Conservation (phyloP, 2,113 vertebrate genomes). For the Lonchura striata region DNA sequence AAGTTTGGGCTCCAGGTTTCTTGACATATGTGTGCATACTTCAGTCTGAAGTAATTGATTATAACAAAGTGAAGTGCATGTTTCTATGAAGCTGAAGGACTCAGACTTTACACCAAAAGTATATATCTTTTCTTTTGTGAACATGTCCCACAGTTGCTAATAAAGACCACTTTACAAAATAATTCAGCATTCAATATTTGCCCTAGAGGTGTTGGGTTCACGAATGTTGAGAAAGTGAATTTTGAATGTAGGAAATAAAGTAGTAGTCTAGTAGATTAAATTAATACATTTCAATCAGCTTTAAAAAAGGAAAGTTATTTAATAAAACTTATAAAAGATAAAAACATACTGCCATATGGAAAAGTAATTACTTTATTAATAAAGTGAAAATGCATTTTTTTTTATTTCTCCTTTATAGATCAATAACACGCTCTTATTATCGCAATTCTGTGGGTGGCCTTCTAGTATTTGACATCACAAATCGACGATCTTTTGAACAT, state of each 20-base stretch:
- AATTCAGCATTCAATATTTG: not conserved
- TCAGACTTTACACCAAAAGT: not conserved
- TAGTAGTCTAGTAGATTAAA: not conserved
- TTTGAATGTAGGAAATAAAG: not conserved
- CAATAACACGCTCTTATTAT: slow-evolving; percentile 83
- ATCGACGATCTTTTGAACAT: slow-evolving; percentile 80
- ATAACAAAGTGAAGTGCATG: not conserved
- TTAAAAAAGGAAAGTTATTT: not conserved
- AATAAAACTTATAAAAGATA: not conserved
- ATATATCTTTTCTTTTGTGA: not conserved
- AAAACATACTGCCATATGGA: not conserved
- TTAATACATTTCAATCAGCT: not conserved
- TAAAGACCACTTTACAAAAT: not conserved
- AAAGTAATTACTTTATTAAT: not conserved
- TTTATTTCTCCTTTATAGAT: slow-evolving; percentile 57
- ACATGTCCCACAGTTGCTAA: not conserved
- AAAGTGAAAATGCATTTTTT: not conserved
- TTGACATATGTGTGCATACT: not conserved
- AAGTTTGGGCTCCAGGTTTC: not conserved
- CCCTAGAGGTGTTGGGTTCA: not conserved
- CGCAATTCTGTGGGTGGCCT: slow-evolving; percentile 83
- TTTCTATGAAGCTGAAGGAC: not conserved
- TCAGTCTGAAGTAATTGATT: not conserved
- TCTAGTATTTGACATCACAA: slow-evolving; percentile 82
- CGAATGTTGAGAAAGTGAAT: not conserved